Evolutionary conservation across 2,113 vertebrate species (phyloP).

Genomic region (Scomber colias): DNA sequence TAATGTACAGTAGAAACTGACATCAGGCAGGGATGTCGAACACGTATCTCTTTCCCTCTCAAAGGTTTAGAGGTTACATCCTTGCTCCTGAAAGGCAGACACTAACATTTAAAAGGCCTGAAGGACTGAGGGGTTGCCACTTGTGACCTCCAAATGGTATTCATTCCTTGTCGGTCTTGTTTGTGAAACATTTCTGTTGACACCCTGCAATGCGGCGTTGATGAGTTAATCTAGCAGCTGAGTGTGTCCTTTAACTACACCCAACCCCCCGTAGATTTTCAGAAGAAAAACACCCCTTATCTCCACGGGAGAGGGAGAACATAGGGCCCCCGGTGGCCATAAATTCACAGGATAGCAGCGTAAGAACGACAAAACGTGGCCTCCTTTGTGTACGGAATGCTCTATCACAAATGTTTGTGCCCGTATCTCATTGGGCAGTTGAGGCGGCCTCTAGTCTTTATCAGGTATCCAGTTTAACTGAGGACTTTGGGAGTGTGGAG

Average conservation of each 20-base stretch:
- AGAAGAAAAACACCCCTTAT: slow-evolving; percentile 76
- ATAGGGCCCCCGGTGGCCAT: slow-evolving; percentile 51
- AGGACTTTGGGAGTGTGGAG: slow-evolving; percentile 28
- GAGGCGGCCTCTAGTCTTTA: slow-evolving; percentile 28
- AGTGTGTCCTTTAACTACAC: slow-evolving; percentile 86
- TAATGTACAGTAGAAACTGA: slow-evolving; percentile 59
- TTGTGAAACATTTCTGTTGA: slow-evolving; percentile 89
- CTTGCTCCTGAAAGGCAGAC: slow-evolving; percentile 84
- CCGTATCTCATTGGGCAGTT: slow-evolving; percentile 27
- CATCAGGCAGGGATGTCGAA: slow-evolving; percentile 52
- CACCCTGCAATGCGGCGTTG: slow-evolving; percentile 88
- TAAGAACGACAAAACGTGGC: slow-evolving; percentile 54
- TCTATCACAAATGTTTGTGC: slow-evolving; percentile 4
- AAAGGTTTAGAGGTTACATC: slow-evolving; percentile 80
- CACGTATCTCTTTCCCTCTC: slow-evolving; percentile 71
- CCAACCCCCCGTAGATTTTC: slow-evolving; percentile 75
- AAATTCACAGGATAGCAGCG: slow-evolving; percentile 69
- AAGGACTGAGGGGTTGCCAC: slow-evolving; percentile 78
- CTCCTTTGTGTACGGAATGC: slow-evolving; percentile 26
- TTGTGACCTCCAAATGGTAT: slow-evolving; percentile 87
- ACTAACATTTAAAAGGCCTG: slow-evolving; percentile 86
- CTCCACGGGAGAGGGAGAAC: slow-evolving; percentile 68
- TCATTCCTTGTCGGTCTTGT: slow-evolving; percentile 87
- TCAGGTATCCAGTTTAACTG: slow-evolving; percentile 51
- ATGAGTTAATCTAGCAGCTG: slow-evolving; percentile 91